Evolutionary conservation across 2,797 vertebrate species (phyloP).

Genomic region (Poeciliopsis presidionis): DNA sequence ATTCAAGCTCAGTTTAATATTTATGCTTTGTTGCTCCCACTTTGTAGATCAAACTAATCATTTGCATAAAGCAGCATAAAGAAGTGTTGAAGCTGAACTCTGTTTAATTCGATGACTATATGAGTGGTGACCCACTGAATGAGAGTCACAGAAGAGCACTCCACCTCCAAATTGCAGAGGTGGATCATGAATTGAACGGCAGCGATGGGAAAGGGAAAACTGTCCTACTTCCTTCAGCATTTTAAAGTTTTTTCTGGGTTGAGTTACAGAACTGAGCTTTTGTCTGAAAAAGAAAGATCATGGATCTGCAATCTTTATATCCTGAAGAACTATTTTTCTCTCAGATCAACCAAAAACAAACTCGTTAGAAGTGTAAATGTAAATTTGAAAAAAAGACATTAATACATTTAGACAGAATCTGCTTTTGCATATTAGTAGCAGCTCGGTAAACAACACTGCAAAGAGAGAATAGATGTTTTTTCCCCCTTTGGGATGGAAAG

Average conservation of each 20-base stretch:
- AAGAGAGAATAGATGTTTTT: too few relatives aligned
- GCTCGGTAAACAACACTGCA: too few relatives aligned
- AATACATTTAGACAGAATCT: too few relatives aligned
- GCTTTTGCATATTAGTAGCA: too few relatives aligned
- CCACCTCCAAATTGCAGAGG: constrained; percentile 13
- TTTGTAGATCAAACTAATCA: background rate
- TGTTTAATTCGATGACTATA: background rate
- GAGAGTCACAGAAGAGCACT: constrained; percentile 28
- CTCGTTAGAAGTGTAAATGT: too few relatives aligned
- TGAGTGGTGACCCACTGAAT: constrained; percentile 15
- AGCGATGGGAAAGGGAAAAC: constrained; percentile 1
- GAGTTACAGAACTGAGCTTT: constrained; percentile 7
- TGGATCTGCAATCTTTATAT: too few relatives aligned
- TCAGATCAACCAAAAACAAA: too few relatives aligned
- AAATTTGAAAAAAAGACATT: too few relatives aligned
- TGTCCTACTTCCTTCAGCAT: constrained; percentile 32
- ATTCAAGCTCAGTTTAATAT: constrained; percentile 9
- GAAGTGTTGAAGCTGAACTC: background rate
- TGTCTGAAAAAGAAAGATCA: too few relatives aligned
- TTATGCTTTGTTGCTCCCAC: constrained; percentile 12
- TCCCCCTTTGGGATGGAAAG: too few relatives aligned
- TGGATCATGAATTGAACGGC: constrained; percentile 31
- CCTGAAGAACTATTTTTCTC: too few relatives aligned
- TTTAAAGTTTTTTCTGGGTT: constrained; percentile 9
- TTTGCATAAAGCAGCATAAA: background rate